Conservation (phyloP, 2,113 vertebrate genomes). For the Pachyramphus minor region DNA sequence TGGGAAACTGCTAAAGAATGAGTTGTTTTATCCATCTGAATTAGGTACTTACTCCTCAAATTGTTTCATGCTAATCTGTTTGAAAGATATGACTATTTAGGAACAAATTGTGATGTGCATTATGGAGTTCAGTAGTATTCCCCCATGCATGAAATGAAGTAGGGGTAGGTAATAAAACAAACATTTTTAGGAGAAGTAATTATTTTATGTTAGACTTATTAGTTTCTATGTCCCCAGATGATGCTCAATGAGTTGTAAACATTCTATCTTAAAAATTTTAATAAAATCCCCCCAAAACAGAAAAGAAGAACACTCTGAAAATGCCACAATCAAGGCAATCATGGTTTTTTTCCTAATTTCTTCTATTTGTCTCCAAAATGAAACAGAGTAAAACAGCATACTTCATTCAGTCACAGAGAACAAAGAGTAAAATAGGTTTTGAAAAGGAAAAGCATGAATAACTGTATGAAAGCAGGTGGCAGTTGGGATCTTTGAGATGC, state of each 20-base stretch:
- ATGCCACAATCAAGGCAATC: neutral
- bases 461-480: neutral
- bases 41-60: neutral
- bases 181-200: constrained; percentile 36
- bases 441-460: neutral
- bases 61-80: neutral
- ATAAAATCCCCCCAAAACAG: neutral
- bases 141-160: constrained; percentile 51
- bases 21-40: constrained; percentile 21
- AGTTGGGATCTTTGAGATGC: neutral
- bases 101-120: neutral
- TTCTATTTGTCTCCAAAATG: neutral
- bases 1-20: constrained; percentile 13
- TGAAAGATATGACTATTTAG: constrained; percentile 22
- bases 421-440: neutral
- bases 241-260: neutral
- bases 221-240: neutral
- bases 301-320: neutral
- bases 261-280: neutral
- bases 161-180: constrained; percentile 22
- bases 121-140: constrained; percentile 7
- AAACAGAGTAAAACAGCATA: neutral
- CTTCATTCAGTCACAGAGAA: neutral
- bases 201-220: constrained; percentile 14
- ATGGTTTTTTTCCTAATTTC: neutral